phyloP scores from a whole-genome alignment of 2,797 vertebrate species.

The Gadopsis bispinosus region DNA sequence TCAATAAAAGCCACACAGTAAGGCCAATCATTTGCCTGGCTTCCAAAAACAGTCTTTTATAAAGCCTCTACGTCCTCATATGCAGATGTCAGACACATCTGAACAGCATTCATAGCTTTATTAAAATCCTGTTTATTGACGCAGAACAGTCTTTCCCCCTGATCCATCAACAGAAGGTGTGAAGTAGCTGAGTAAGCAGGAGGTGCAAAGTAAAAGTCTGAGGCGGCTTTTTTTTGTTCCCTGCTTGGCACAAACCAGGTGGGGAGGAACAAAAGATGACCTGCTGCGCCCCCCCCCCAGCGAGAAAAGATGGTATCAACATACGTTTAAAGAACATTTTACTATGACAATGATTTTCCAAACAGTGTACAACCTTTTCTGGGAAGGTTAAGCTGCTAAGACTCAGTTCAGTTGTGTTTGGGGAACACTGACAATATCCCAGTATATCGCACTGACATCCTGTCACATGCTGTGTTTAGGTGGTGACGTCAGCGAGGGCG shows the following conservation, averaged over 20 bases:
- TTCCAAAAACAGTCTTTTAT: slow-evolving; percentile 11
- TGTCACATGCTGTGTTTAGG: no score
- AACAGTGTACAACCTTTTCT: background rate
- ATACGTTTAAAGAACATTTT: background rate
- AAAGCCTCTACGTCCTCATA: slow-evolving; percentile 16
- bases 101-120: slow-evolving; percentile 53
- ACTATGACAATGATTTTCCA: background rate
- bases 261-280: slow-evolving; percentile 16
- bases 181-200: slow-evolving; percentile 60
- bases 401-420: background rate
- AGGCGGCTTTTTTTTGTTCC: slow-evolving; percentile 30
- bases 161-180: slow-evolving; percentile 51
- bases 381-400: background rate
- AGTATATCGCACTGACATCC: no score
- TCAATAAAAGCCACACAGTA: slow-evolving; percentile 37
- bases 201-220: slow-evolving; percentile 40
- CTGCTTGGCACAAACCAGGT: slow-evolving; percentile 35
- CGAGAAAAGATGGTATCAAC: no score
- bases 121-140: slow-evolving; percentile 67
- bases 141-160: slow-evolving; percentile 36
- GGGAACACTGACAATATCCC: no score
- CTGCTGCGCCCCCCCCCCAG: no score
- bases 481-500: no score
- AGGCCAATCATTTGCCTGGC: slow-evolving; percentile 47
- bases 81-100: slow-evolving; percentile 29